These are phyloP conservation scores for Sorex maritimensis DNA, from an alignment of 2,797 vertebrate genomes.

Conservation along the genomic window DNA sequence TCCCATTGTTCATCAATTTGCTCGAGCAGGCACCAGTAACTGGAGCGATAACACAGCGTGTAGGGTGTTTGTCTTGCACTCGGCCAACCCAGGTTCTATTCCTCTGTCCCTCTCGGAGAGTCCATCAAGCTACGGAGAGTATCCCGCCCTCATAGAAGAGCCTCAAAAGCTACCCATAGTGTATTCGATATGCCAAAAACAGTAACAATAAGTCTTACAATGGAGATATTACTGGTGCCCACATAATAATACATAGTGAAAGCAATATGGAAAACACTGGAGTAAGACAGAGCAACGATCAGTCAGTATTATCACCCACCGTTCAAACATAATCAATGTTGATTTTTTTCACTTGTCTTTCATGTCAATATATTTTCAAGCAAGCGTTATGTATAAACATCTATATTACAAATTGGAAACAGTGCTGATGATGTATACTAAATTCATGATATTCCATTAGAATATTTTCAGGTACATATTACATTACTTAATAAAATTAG, in stretches of 20 bases:
- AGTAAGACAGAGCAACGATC: neutral
- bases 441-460: neutral
- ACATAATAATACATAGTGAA: neutral
- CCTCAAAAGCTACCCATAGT: too few species aligned
- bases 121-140: too few species aligned
- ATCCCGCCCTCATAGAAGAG: too few species aligned
- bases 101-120: too few species aligned
- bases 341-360: neutral
- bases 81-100: too few species aligned
- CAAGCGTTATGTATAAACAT: neutral
- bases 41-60: too few species aligned
- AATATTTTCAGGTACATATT: constrained; percentile 26
- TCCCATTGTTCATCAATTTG: too few species aligned
- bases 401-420: constrained; percentile 48
- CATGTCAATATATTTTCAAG: constrained; percentile 22
- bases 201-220: too few species aligned
- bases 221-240: too few species aligned
- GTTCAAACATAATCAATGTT: constrained; percentile 26
- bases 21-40: too few species aligned
- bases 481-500: constrained; percentile 48
- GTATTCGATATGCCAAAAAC: too few species aligned
- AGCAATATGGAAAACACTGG: constrained; percentile 25
- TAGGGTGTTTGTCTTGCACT: too few species aligned
- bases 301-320: neutral
- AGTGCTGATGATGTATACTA: neutral